phyloP scores from a whole-genome alignment of 92 coral and sea anemone genomes.

The Actinostola sp. region DNA sequence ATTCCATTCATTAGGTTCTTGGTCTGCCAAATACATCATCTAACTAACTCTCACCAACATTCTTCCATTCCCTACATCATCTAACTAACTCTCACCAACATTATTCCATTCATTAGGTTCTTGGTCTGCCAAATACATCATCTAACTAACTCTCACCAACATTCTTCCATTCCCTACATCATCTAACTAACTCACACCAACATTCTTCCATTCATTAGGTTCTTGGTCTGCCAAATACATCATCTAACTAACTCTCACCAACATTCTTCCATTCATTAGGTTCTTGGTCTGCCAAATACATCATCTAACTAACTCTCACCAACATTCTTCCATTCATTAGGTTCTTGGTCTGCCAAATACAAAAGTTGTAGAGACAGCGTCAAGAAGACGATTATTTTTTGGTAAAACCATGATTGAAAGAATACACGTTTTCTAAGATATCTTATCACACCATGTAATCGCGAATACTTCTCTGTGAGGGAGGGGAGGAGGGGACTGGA shows the following conservation, averaged over 20 bases:
- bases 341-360: conserved; percentile 89
- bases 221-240: too few relatives aligned
- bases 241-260: neutral
- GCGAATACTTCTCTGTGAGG: too few relatives aligned
- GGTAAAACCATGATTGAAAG: conserved; percentile 47
- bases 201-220: neutral
- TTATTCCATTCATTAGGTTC: neutral
- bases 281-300: conserved; percentile 88
- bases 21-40: too few relatives aligned
- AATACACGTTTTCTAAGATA: neutral
- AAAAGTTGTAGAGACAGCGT: conserved; percentile 74
- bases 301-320: too few relatives aligned
- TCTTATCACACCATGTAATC: neutral
- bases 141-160: neutral
- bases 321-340: conserved; percentile 23
- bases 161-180: too few relatives aligned
- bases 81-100: neutral
- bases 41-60: neutral
- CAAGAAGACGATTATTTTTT: conserved; percentile 83
- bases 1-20: neutral
- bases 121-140: too few relatives aligned
- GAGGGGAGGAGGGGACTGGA: too few relatives aligned
- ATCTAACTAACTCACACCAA: neutral
- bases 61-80: too few relatives aligned
- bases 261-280: conserved; percentile 56